These are phyloP conservation scores for Amphiprion percula DNA, from an alignment of 2,113 vertebrate genomes.

Conservation along the genomic window DNA sequence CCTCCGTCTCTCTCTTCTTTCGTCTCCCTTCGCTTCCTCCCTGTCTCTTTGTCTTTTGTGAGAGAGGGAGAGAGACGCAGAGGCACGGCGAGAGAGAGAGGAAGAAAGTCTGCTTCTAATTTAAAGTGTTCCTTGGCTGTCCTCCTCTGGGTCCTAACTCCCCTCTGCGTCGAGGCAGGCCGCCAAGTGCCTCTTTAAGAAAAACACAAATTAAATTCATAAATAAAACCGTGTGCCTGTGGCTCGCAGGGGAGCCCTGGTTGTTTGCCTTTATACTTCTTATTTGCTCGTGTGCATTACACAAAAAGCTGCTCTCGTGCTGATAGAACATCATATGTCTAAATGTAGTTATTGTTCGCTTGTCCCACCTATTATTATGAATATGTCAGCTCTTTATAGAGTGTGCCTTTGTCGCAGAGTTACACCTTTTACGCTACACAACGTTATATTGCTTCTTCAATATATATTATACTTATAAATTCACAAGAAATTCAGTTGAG, in stretches of 20 bases:
- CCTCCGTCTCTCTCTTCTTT: slow-evolving; percentile 47
- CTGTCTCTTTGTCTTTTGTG: slow-evolving; percentile 57
- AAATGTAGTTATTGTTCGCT: slow-evolving; percentile 9
- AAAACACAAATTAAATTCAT: slow-evolving; percentile 75
- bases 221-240: slow-evolving; percentile 70
- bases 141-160: slow-evolving; percentile 82
- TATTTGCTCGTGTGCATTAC: background rate
- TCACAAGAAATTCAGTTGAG: background rate
- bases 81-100: slow-evolving; percentile 26
- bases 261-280: slow-evolving; percentile 43
- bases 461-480: background rate
- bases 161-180: slow-evolving; percentile 49
- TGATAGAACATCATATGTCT: background rate
- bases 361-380: background rate
- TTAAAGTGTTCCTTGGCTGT: slow-evolving; percentile 70
- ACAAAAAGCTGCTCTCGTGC: slow-evolving; percentile 4
- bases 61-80: slow-evolving; percentile 7
- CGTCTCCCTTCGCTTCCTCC: slow-evolving; percentile 29
- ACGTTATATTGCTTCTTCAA: background rate
- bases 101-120: slow-evolving; percentile 84
- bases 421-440: background rate
- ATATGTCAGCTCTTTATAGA: slow-evolving; percentile 8
- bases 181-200: slow-evolving; percentile 67
- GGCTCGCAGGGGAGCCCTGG: slow-evolving; percentile 51
- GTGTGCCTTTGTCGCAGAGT: background rate